Evolutionary conservation across 2,888 invertebrate genomes (phyloP).

Genomic region (Limnephilus marmoratus): DNA sequence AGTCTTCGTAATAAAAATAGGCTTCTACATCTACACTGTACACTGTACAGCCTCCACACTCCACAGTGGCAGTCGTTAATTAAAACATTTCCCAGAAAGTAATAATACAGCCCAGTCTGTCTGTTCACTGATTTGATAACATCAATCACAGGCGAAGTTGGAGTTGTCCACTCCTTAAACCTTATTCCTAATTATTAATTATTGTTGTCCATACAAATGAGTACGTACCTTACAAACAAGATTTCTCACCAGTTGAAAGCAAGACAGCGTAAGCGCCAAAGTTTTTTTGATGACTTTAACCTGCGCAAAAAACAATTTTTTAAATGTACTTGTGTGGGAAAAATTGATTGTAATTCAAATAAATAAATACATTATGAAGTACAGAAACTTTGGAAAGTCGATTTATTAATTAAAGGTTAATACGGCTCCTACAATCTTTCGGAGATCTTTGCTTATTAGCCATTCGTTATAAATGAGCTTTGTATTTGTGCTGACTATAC

Average conservation of each 20-base stretch:
- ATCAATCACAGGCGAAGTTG: neutral
- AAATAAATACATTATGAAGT: neutral
- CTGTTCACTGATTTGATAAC: slow-evolving; percentile 14
- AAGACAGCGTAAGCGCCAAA: neutral
- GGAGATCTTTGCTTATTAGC: neutral
- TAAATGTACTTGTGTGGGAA: too few relatives aligned
- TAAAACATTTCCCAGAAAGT: neutral
- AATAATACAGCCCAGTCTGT: neutral
- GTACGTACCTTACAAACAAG: neutral
- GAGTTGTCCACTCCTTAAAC: neutral
- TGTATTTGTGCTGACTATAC: too few relatives aligned
- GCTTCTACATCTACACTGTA: too few relatives aligned
- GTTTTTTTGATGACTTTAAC: neutral
- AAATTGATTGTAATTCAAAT: too few relatives aligned
- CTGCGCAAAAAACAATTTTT: neutral
- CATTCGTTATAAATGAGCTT: neutral
- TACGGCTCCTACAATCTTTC: neutral
- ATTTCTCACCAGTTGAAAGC: neutral
- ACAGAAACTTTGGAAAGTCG: neutral
- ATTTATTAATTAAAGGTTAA: neutral
- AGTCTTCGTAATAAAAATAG: neutral
- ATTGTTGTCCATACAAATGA: neutral
- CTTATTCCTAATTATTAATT: neutral
- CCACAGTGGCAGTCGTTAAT: neutral
- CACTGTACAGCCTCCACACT: neutral